Conservation (phyloP, 2,113 vertebrate genomes). For the Orycteropus afer region DNA sequence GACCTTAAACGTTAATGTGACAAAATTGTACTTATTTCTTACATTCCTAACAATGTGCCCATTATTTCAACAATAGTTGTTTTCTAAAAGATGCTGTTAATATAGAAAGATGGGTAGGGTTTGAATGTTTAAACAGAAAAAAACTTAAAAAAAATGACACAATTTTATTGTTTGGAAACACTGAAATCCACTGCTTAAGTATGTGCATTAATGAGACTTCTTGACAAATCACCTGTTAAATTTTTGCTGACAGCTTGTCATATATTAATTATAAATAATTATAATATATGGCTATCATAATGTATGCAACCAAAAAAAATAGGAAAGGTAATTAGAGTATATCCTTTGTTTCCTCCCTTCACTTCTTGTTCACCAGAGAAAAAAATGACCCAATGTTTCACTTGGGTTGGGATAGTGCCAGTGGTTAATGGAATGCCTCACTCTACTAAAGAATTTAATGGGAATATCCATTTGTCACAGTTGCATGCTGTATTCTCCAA, state of each 20-base stretch:
- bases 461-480: slow-evolving; percentile 81
- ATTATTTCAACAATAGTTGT: slow-evolving; percentile 45
- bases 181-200: slow-evolving; percentile 70
- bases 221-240: slow-evolving; percentile 85
- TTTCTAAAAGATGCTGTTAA: slow-evolving; percentile 58
- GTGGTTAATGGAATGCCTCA: slow-evolving; percentile 77
- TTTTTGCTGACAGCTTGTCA: slow-evolving; percentile 82
- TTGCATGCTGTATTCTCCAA: slow-evolving; percentile 75
- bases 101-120: background rate
- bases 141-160: slow-evolving; percentile 19
- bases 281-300: slow-evolving; percentile 74
- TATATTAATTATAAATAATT: slow-evolving; percentile 84
- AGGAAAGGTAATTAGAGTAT: slow-evolving; percentile 70
- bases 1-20: slow-evolving; percentile 56
- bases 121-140: slow-evolving; percentile 42
- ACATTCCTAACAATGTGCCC: background rate
- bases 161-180: slow-evolving; percentile 69
- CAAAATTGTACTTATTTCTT: slow-evolving; percentile 51
- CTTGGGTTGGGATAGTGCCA: slow-evolving; percentile 79
- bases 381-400: slow-evolving; percentile 69
- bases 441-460: slow-evolving; percentile 82
- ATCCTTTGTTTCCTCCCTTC: slow-evolving; percentile 65
- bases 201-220: slow-evolving; percentile 76
- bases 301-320: slow-evolving; percentile 58
- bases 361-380: slow-evolving; percentile 65